Evolutionary conservation across 64 coral and sea anemone species (phyloP), one percentile per base, ranked within the genome.

Genomic region (Stylophora pistillata): DNA sequence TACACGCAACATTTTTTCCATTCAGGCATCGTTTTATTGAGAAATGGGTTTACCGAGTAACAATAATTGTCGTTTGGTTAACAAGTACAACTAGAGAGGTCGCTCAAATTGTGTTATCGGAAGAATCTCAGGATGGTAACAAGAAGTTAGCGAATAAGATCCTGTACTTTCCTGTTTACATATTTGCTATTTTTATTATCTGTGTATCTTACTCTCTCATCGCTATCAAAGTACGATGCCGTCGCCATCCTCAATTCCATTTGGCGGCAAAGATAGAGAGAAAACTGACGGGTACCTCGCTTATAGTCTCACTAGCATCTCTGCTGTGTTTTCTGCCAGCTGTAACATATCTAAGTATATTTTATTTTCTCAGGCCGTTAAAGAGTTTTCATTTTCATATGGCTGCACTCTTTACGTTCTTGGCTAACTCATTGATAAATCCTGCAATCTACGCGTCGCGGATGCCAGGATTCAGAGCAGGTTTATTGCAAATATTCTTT

Each of bases 361-460:
- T 15, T 9, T 47, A 10, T 21, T 15, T 78, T 26, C 13, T 55
- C 23, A 47, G 10, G 13, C 5, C 23, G 1, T n/a, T n/a, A 21
- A 27, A 25, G 11, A 23, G 7, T 47, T 55, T 55, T 56, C 21
- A 78, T 54, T 13, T 78, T 13, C 56, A 27, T 26, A 26, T 28
- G 7, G 20, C 18, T 20, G 53, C 26, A 10, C 1, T 41, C 7
- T 4, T 78, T 17, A 29, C 25, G 28, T 78, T 78, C 52, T 27
- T 78, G 20, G 76, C 76, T 27, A 78, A 78, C 76, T 78, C 76
- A 54, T 25, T 78, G 29, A 52, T 26, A 10, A 78, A 78, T 78
- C 76, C 76, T 56, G 56, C 56, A 52, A 28, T 78, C 28, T 78
- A 78, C 20, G 23, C 76, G 1, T 0, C 56, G 47, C 3, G 76